Evolutionary conservation across 1,140 invertebrate genomes (phyloP).

Genomic region (Cardiocondyla obscurior): DNA sequence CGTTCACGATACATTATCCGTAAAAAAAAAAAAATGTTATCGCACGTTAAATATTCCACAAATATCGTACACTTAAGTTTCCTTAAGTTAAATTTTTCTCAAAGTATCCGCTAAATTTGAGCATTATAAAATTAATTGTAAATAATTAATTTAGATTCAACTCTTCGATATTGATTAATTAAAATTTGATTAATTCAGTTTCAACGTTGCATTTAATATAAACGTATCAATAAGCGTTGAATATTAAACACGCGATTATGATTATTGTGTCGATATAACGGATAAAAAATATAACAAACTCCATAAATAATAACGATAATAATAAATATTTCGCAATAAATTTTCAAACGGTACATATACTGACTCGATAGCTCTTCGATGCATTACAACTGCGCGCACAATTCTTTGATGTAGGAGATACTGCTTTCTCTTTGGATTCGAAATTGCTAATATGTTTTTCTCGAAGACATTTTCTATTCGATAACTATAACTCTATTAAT

Average conservation of each 20-base stretch:
- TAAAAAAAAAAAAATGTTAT: too few species aligned
- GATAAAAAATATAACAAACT: background rate
- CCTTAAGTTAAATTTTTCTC: too few species aligned
- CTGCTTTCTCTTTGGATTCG: background rate
- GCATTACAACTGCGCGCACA: background rate
- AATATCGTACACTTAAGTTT: too few species aligned
- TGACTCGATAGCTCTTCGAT: background rate
- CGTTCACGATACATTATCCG: background rate
- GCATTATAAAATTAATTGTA: background rate
- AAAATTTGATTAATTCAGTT: background rate
- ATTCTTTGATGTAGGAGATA: background rate
- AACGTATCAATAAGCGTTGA: background rate
- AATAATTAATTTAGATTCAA: background rate
- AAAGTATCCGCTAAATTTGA: background rate
- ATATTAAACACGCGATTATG: background rate
- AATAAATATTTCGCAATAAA: background rate
- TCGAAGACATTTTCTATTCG: background rate
- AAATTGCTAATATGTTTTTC: background rate
- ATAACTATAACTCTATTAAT: slow-evolving; percentile 10
- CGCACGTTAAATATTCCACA: too few species aligned
- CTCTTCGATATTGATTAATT: background rate
- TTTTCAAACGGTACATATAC: background rate
- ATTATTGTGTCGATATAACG: background rate
- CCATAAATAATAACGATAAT: too few species aligned
- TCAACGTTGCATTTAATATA: background rate